Evolutionary conservation across 2,113 vertebrate genomes (phyloP), one percentile per base, ranked within the genome.

Genomic region (Tretioscincus oriximinensis): DNA sequence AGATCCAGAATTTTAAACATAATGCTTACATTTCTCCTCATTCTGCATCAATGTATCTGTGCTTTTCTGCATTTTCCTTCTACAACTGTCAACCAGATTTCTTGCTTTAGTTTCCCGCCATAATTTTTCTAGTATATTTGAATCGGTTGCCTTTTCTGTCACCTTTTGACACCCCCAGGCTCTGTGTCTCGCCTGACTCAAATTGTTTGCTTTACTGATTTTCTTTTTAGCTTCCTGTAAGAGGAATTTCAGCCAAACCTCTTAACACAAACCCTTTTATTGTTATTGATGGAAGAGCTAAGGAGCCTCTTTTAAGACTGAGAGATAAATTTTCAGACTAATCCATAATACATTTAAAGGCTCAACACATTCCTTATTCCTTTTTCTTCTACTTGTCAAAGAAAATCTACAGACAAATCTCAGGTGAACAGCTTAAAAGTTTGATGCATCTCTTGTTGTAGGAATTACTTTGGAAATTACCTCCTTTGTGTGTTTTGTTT

Each of bases 341-440:
- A 85, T 92, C 77, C 87, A 91, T 91, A 90, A 90, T 89, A 77
- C 89, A 91, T 88, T 69, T 76, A 83, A 47, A 78, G 68, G 88
- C 79, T 85, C 87, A 85, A 90, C 90, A 87, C 89, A 91, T 90
- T 91, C 86, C 87, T 66, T 84, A 84, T 84, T 88, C 88, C 41
- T 85, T 79, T 86, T 85, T 31, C 77, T 79, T 83, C 88, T 90
- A 87, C 90, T 92, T 87, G 61, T 81, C 61, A 35, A 83, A 85
- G 82, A 90, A 90, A 91, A 84, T 89, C 88, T 84, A 90, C 7
- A 88, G 90, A 88, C 88, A 93, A 90, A 91, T 85, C 85, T 88
- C 85, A 77, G 67, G 45, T 66, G 22, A 67, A 63, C 3, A 77
- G 78, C 87, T 85, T 89, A 49, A 28, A 41, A 28, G 35, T 85